Evolutionary conservation across 2,113 vertebrate species (phyloP).

Genomic region (Mixornis gularis): DNA sequence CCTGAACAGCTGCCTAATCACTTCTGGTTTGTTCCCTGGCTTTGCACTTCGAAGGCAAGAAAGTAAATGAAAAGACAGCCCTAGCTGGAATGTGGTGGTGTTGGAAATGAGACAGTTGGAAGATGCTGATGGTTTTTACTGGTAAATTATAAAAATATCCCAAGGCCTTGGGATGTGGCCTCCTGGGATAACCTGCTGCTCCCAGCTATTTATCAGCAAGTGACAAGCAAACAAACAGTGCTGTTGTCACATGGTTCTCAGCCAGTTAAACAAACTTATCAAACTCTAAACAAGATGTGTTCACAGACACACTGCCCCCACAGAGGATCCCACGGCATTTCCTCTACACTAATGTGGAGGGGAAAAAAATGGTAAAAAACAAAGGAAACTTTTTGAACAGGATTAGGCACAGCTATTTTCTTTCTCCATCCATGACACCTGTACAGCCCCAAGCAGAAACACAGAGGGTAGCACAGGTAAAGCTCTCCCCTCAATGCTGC

Average conservation of each 20-base stretch:
- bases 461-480: background rate
- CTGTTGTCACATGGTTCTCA: background rate
- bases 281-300: background rate
- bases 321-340: background rate
- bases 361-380: background rate
- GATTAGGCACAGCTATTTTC: background rate
- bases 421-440: background rate
- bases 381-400: background rate
- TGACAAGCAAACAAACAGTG: background rate
- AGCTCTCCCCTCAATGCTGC: background rate
- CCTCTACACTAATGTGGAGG: background rate
- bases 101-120: background rate
- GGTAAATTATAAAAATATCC: background rate
- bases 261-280: background rate
- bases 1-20: slow-evolving; percentile 12
- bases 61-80: background rate
- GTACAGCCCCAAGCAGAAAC: background rate
- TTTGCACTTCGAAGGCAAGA: background rate
- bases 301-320: background rate
- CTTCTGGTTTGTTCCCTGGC: background rate
- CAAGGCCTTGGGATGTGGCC: background rate
- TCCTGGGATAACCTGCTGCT: background rate
- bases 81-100: background rate
- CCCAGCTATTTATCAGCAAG: background rate
- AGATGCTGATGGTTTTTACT: background rate